A percentile compares a stretch with the other conserved stretches of the same genome.
Conservation (phyloP, 2,888 invertebrate species). For the Pyrrhia umbra region DNA sequence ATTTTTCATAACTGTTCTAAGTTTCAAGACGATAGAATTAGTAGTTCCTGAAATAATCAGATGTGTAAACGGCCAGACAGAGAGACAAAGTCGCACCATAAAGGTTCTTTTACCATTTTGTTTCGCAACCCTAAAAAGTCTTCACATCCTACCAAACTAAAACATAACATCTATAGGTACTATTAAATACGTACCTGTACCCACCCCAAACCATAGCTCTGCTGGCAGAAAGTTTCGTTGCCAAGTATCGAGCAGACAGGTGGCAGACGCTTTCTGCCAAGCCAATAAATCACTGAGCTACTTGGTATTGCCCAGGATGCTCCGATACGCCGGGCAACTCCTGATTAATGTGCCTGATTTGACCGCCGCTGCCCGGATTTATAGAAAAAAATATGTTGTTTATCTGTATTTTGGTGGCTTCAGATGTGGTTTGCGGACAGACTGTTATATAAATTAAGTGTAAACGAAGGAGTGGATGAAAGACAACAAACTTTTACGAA, state of each 20-base stretch:
- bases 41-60: too few species aligned
- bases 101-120: too few species aligned
- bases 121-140: too few species aligned
- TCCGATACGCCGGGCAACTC: conserved; percentile 74
- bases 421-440: conserved; percentile 10
- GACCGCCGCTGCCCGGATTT: conserved; percentile 74
- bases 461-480: neutral
- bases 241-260: conserved; percentile 75
- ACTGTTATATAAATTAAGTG: neutral
- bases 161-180: neutral
- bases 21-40: too few species aligned
- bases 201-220: conserved; percentile 23
- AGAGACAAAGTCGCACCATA: too few species aligned
- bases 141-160: too few species aligned
- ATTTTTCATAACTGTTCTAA: too few species aligned
- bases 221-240: conserved; percentile 50
- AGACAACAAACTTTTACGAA: neutral
- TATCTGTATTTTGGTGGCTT: conserved; percentile 39
- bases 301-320: conserved; percentile 79
- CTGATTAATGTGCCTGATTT: conserved; percentile 83
- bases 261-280: conserved; percentile 77
- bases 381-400: conserved; percentile 66
- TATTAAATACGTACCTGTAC: conserved; percentile 8
- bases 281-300: conserved; percentile 83
- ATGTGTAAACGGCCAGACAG: too few species aligned